Evolutionary conservation across 2,113 vertebrate species (phyloP).

Genomic region (Sorex fumeus): DNA sequence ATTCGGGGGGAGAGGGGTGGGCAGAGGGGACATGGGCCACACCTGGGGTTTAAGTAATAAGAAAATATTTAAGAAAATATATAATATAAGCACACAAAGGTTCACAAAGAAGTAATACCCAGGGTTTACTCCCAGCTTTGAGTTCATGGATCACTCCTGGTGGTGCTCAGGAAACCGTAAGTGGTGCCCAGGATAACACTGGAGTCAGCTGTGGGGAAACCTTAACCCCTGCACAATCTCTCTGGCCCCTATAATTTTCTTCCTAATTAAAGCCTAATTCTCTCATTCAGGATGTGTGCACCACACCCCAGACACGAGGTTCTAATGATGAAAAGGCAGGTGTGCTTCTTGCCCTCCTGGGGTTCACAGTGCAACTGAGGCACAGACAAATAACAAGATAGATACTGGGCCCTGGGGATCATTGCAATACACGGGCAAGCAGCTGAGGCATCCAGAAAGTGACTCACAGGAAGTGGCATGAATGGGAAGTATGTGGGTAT

Average conservation of each 20-base stretch:
- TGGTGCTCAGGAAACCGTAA: too few species aligned
- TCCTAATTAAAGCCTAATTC: slow-evolving; percentile 38
- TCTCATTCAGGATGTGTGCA: slow-evolving; percentile 41
- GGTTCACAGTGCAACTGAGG: neutral
- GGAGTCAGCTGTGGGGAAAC: too few species aligned
- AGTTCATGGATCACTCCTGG: too few species aligned
- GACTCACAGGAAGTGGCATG: neutral
- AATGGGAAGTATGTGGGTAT: neutral
- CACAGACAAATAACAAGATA: slow-evolving; percentile 12
- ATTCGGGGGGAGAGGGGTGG: neutral
- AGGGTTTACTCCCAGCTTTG: too few species aligned
- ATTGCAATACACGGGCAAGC: neutral
- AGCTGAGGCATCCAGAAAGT: neutral
- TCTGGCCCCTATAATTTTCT: neutral
- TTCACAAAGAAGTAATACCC: too few species aligned
- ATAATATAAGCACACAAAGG: too few species aligned
- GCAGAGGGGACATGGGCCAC: too few species aligned
- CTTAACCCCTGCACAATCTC: too few species aligned
- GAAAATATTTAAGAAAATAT: too few species aligned
- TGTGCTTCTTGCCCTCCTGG: slow-evolving; percentile 32
- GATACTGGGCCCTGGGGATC: neutral
- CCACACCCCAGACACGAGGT: neutral
- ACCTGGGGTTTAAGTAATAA: too few species aligned
- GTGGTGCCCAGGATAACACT: too few species aligned
- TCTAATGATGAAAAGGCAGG: slow-evolving; percentile 56